A percentile compares a stretch with the other conserved stretches of the same genome.
Conservation (phyloP, 2,113 vertebrate genomes). For the Mixornis gularis region DNA sequence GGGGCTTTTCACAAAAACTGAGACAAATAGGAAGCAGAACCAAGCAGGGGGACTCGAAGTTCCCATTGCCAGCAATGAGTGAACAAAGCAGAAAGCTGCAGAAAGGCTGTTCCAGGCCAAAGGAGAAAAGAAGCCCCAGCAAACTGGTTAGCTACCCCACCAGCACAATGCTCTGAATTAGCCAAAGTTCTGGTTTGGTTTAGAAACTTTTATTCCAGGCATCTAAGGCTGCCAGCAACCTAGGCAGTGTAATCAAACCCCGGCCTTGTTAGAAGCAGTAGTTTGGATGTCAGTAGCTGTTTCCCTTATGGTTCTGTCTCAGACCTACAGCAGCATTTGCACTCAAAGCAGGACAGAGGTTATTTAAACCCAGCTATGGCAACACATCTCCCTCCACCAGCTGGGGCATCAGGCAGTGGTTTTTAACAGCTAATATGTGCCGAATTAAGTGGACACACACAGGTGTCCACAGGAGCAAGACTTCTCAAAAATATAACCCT, state of each 20-base stretch:
- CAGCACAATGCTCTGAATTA: background rate
- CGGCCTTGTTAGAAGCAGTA: slow-evolving; percentile 11
- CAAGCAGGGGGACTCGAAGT: background rate
- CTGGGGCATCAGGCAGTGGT: background rate
- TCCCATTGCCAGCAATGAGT: background rate
- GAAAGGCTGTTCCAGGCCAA: background rate
- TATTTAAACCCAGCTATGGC: background rate
- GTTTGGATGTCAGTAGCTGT: background rate
- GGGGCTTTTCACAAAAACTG: background rate
- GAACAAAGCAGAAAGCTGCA: background rate
- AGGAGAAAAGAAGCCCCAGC: background rate
- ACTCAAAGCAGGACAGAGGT: background rate
- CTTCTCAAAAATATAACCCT: background rate
- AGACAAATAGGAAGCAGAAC: background rate
- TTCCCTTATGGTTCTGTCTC: background rate
- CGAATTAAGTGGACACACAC: background rate
- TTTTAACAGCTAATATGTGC: background rate
- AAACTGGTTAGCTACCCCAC: background rate
- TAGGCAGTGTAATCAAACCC: slow-evolving; percentile 8
- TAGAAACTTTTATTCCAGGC: slow-evolving; percentile 31
- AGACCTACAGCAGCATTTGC: background rate
- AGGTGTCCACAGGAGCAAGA: background rate
- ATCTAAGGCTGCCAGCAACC: slow-evolving; percentile 10
- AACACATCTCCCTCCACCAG: background rate
- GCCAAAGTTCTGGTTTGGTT: slow-evolving; percentile 13